Evolutionary conservation across 2,797 vertebrate species (phyloP), one percentile per base, ranked within the genome.

Genomic region (Epinephelus coioides): DNA sequence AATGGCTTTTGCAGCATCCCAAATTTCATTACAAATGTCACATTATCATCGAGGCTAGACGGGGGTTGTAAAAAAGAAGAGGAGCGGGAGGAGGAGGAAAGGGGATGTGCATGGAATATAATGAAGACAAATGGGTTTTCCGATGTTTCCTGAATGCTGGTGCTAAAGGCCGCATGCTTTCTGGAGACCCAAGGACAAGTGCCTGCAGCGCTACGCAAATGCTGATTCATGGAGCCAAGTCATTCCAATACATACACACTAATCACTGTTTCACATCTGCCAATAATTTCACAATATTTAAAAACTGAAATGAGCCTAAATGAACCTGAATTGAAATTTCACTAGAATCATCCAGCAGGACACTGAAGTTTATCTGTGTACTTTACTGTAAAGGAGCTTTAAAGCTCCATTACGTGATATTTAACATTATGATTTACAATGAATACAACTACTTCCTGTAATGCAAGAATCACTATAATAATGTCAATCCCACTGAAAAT

Each of bases 121-220:
- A 89, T 79, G 73, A 84, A 87, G 84, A 91, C 50, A 73, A 86
- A 90, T 79, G 25, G 57, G 34, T 76, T 81, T 79, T 69, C 71
- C 27, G 0, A 75, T 69, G 79, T 62, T 78, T 81, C 62, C 78
- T 72, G 84, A 86, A 82, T 34, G 69, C 34, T 34, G 38, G 40
- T 18, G 40, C 46, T 57, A 62, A 87, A 88, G 73, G 78, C 54
- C 76, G 75, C 78, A 75, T 79, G 82, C 81, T 81, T 78, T 49
- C 43, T 65, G 79, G 55, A 38, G 76, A 79, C 66, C 67, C 55
- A 27, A 40, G 40, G 46, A 76, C 38, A 53, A 73, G 61, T 12
- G 30, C 19, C 56, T 65, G 34, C 60, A 73, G 69, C 18, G 8
- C 46, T 27, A 38, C 40, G 71, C 27, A 71, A 60, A 56, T 66